Evolutionary conservation across 2,888 invertebrate genomes (phyloP).

Genomic region (Sabellastarte sp.): DNA sequence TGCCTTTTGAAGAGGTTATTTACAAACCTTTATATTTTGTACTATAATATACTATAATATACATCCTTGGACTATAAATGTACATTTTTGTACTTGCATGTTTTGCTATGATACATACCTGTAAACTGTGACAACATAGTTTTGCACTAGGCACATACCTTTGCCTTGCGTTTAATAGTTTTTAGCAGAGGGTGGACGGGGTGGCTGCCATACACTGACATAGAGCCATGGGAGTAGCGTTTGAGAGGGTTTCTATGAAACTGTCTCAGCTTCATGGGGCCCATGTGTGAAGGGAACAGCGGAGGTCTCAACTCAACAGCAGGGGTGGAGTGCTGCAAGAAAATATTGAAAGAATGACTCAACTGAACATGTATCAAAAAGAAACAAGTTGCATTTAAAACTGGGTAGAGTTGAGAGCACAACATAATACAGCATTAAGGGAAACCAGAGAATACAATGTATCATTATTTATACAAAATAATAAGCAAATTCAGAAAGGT

Average conservation of each 20-base stretch:
- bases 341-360: too few species aligned
- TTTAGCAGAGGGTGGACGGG: constrained; percentile 81
- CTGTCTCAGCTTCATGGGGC: constrained; percentile 77
- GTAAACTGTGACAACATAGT: background rate
- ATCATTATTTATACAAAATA: too few species aligned
- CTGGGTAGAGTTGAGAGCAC: background rate
- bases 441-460: background rate
- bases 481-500: too few species aligned
- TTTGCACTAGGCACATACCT: constrained; percentile 35
- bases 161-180: constrained; percentile 83
- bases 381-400: too few species aligned
- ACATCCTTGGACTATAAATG: too few species aligned
- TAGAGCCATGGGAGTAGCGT: constrained; percentile 77
- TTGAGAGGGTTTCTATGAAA: constrained; percentile 92
- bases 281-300: constrained; percentile 94
- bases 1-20: too few species aligned
- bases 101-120: too few species aligned
- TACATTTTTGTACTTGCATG: too few species aligned
- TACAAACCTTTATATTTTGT: too few species aligned
- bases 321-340: constrained; percentile 85
- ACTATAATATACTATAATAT: too few species aligned
- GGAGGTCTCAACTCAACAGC: constrained; percentile 91
- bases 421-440: background rate
- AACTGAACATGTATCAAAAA: too few species aligned
- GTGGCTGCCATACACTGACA: constrained; percentile 75